Evolutionary conservation across 1,140 invertebrate genomes (phyloP).

Genomic region (Eupristina koningsbergeri): DNA sequence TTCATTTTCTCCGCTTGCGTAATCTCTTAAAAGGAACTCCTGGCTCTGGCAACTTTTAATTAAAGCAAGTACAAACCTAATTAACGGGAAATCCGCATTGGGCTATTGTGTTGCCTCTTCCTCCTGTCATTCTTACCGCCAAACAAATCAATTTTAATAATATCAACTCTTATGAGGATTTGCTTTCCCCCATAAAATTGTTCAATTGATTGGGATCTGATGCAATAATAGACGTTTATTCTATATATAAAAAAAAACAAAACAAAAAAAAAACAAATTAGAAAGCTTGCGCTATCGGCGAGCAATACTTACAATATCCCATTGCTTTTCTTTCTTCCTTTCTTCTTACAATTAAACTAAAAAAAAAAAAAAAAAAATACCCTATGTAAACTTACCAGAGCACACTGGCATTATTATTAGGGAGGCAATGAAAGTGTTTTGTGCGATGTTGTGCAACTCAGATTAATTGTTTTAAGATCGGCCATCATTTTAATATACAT

Average conservation of each 20-base stretch:
- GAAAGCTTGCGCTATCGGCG: not conserved
- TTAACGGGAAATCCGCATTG: constrained; percentile 2
- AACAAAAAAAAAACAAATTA: not conserved
- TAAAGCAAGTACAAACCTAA: constrained; percentile 19
- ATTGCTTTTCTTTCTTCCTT: not conserved
- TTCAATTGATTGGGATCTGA: constrained; percentile 23
- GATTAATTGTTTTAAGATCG: not conserved
- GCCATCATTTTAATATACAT: too few relatives aligned
- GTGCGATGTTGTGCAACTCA: not conserved
- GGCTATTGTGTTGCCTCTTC: not conserved
- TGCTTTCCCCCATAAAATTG: constrained; percentile 9
- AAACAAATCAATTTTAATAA: constrained; percentile 21
- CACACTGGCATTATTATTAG: not conserved
- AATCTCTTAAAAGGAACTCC: not conserved
- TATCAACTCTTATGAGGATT: not conserved
- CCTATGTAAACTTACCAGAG: not conserved
- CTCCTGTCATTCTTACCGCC: not conserved
- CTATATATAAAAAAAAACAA: too few relatives aligned
- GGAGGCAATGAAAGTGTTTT: not conserved
- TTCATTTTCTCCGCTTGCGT: not conserved
- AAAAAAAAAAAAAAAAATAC: not conserved
- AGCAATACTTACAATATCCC: not conserved
- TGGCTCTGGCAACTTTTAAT: not conserved
- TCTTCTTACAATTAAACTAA: too few relatives aligned
- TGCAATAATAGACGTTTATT: not conserved